Conservation (phyloP, 2,113 vertebrate genomes). For the Arizona elegans region DNA sequence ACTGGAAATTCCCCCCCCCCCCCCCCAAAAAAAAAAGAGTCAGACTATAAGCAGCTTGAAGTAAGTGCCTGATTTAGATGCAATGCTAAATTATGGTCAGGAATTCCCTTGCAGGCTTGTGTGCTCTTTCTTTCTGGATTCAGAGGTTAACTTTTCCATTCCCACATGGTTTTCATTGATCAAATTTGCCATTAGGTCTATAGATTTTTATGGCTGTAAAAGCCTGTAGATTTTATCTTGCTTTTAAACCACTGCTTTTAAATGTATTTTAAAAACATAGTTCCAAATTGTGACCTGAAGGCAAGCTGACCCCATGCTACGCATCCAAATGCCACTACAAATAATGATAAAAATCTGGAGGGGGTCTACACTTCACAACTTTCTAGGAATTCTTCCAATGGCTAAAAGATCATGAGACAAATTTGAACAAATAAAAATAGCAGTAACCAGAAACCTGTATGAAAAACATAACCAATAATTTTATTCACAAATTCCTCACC, state of each 20-base stretch:
- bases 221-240: background rate
- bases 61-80: background rate
- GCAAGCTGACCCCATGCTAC: background rate
- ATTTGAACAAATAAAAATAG: background rate
- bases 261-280: background rate
- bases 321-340: background rate
- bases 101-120: background rate
- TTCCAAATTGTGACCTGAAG: background rate
- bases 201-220: background rate
- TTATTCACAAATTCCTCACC: background rate
- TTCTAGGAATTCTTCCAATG: background rate
- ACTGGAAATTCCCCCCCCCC: background rate
- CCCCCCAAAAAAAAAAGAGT: background rate
- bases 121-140: background rate
- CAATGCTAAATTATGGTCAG: background rate
- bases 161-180: background rate
- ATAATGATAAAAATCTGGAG: background rate
- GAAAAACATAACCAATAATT: no score
- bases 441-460: background rate
- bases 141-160: background rate
- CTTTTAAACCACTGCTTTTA: background rate
- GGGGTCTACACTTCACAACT: background rate
- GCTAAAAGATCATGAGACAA: background rate
- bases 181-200: background rate
- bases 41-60: slow-evolving; percentile 23